Conservation (phyloP, 2,797 vertebrate genomes). For the Anisognathus igniventris region DNA sequence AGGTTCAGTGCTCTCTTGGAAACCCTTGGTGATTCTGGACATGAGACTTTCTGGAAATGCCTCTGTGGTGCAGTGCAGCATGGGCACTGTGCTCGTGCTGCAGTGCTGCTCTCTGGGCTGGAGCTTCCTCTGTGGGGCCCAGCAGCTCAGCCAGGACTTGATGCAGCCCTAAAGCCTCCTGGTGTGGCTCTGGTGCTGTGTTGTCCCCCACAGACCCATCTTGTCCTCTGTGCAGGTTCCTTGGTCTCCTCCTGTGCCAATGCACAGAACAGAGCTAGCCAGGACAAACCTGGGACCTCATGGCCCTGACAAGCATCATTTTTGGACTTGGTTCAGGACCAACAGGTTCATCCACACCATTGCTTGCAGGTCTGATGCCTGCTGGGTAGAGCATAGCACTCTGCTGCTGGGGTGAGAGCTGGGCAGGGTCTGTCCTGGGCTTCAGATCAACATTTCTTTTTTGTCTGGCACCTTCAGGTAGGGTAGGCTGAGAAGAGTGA, state of each 20-base stretch:
- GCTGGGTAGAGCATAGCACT: background rate
- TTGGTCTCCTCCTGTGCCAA: background rate
- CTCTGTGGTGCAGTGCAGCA: slow-evolving; percentile 23
- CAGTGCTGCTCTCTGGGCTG: background rate
- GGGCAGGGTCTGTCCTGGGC: background rate
- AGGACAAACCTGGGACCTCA: background rate
- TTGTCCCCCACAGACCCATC: background rate
- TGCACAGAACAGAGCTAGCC: background rate
- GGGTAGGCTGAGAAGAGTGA: background rate
- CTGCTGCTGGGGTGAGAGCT: background rate
- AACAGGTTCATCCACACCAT: background rate
- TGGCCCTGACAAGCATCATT: rapidly evolving
- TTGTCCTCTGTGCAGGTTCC: background rate
- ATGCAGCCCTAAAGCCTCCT: background rate
- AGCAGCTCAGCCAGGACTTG: background rate
- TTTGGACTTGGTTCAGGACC: background rate
- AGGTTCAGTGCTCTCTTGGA: background rate
- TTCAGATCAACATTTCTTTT: background rate
- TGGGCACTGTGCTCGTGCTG: background rate
- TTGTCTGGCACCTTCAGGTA: background rate
- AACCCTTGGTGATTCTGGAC: background rate
- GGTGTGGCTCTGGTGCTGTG: background rate
- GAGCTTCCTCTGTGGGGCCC: background rate
- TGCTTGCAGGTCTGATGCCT: background rate
- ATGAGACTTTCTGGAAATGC: background rate